phyloP scores from a whole-genome alignment of 2,113 vertebrate species.

The Agapornis roseicollis region DNA sequence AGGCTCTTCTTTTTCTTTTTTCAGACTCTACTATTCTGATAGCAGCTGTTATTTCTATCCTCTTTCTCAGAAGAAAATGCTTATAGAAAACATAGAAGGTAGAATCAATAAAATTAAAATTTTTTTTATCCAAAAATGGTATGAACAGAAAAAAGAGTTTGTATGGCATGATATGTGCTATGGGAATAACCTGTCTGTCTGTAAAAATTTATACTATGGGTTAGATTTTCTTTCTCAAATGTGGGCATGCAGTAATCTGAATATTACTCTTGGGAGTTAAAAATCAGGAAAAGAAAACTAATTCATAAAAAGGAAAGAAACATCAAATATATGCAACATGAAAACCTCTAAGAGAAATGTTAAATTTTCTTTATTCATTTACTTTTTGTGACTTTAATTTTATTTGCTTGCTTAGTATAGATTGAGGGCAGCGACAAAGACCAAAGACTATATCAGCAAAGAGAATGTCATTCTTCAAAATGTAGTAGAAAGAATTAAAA shows the following conservation, averaged over 20 bases:
- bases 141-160: not conserved
- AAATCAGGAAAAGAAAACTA: constrained; percentile 35
- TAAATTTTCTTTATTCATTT: constrained; percentile 64
- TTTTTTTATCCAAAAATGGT: not conserved
- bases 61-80: not conserved
- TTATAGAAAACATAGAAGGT: not conserved
- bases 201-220: not conserved
- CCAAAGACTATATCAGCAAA: constrained; percentile 49
- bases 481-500: constrained; percentile 6
- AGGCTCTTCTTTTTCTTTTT: not conserved
- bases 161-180: not conserved
- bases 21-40: not conserved
- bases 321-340: constrained; percentile 36
- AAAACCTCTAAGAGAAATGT: constrained; percentile 47
- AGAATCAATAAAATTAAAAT: not conserved
- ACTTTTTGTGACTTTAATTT: constrained; percentile 63
- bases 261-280: not conserved
- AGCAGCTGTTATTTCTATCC: not conserved
- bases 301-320: constrained; percentile 38
- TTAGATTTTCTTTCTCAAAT: constrained; percentile 7
- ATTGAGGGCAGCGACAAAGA: constrained; percentile 47
- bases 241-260: not conserved
- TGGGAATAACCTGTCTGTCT: not conserved
- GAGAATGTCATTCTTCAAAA: constrained; percentile 2
- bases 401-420: constrained; percentile 54